Evolutionary conservation across 2,888 invertebrate genomes (phyloP).

Genomic region (Hirtodrosophila duncani): DNA sequence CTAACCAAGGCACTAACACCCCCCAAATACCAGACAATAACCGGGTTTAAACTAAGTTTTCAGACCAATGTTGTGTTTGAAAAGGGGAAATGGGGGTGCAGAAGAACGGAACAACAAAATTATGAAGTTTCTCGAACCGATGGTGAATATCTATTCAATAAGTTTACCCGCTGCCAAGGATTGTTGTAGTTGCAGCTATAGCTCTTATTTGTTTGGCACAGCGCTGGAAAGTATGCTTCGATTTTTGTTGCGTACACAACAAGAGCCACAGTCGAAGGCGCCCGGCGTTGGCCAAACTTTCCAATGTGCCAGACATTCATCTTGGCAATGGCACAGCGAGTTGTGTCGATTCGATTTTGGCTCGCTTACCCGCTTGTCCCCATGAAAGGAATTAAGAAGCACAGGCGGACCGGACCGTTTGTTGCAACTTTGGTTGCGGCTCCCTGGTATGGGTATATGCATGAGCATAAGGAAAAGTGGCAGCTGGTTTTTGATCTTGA

Average conservation of each 20-base stretch:
- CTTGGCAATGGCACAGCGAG: conserved; percentile 7
- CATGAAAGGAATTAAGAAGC: conserved; percentile 61
- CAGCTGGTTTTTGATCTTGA: conserved; percentile 46
- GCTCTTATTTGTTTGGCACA: conserved; percentile 16
- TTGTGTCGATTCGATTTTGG: conserved; percentile 50
- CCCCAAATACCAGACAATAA: no score
- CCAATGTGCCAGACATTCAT: conserved; percentile 11
- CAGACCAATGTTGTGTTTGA: not conserved
- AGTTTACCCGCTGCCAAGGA: conserved; percentile 33
- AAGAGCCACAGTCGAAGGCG: conserved; percentile 12
- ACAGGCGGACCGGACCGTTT: conserved; percentile 37
- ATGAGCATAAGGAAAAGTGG: not conserved
- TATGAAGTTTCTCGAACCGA: conserved; percentile 34
- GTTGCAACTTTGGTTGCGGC: conserved; percentile 31
- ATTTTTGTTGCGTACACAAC: conserved; percentile 25
- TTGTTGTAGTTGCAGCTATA: conserved; percentile 26
- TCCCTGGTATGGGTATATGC: no score
- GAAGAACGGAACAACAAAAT: conserved; percentile 21
- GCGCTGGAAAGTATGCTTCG: conserved; percentile 31
- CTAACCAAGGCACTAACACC: no score
- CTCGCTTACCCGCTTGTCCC: conserved; percentile 28
- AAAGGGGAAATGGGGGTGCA: conserved; percentile 4
- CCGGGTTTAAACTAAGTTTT: not conserved
- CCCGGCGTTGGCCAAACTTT: conserved; percentile 6
- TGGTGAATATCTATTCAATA: conserved; percentile 54